Evolutionary conservation across 1,140 invertebrate genomes (phyloP).

Genomic region (Chelonus insularis): DNA sequence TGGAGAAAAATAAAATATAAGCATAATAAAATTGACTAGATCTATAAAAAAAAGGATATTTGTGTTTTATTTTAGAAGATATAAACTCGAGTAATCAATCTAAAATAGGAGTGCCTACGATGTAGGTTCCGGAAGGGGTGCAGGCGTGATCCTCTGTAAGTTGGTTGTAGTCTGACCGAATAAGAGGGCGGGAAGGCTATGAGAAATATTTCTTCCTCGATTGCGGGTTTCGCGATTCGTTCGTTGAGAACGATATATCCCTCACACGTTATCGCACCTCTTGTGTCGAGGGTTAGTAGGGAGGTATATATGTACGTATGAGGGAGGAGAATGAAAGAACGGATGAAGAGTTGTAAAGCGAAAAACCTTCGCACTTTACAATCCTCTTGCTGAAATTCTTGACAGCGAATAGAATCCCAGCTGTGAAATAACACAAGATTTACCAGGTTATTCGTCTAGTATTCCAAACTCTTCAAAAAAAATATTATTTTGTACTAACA

Average conservation of each 20-base stretch:
- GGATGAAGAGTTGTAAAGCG: not conserved
- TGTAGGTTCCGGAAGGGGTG: not conserved
- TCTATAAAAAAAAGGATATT: too few species aligned
- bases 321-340: not conserved
- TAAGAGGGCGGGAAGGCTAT: not conserved
- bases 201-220: slow-evolving; percentile 22
- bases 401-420: slow-evolving; percentile 10
- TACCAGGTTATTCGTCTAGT: slow-evolving; percentile 6
- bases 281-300: slow-evolving; percentile 12
- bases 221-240: slow-evolving; percentile 16
- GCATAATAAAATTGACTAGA: too few species aligned
- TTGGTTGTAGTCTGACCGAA: not conserved
- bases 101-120: not conserved
- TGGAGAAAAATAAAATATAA: too few species aligned
- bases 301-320: slow-evolving; percentile 5
- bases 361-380: slow-evolving; percentile 15
- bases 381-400: slow-evolving; percentile 6
- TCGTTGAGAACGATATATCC: slow-evolving; percentile 9
- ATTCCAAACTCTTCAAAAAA: not conserved
- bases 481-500: not conserved
- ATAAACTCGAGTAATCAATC: not conserved
- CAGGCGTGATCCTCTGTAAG: not conserved
- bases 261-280: slow-evolving; percentile 18
- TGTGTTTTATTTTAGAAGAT: not conserved
- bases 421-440: slow-evolving; percentile 22